Evolutionary conservation across 2,797 vertebrate genomes (phyloP).

Genomic region (Darevskia nairensis): DNA sequence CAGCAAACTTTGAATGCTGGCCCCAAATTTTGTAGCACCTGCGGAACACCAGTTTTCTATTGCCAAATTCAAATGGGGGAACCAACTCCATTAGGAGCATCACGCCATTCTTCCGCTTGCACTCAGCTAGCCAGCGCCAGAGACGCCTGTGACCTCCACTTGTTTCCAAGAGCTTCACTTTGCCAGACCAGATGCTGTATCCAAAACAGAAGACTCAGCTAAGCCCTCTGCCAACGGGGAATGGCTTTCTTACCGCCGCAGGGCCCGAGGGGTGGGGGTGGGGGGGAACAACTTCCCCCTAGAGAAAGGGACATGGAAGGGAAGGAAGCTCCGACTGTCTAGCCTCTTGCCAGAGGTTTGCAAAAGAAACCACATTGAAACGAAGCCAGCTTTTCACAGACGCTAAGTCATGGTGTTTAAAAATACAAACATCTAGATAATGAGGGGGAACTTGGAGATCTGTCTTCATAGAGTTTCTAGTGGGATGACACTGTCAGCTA

Average conservation of each 20-base stretch:
- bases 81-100: neutral
- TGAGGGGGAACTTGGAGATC: conserved; percentile 64
- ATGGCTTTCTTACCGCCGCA: conserved; percentile 16
- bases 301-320: conserved; percentile 42
- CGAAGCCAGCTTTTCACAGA: conserved; percentile 32
- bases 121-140: too few relatives aligned
- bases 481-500: conserved; percentile 64
- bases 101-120: neutral
- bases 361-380: conserved; percentile 53
- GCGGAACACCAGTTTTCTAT: neutral
- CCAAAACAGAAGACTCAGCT: neutral
- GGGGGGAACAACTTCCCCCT: conserved; percentile 37
- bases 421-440: conserved; percentile 59
- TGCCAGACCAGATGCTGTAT: conserved; percentile 37
- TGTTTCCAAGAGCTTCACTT: conserved; percentile 20
- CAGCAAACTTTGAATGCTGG: neutral
- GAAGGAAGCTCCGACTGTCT: conserved; percentile 37
- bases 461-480: conserved; percentile 63
- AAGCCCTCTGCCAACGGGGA: neutral
- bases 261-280: neutral
- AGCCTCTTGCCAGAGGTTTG: conserved; percentile 53
- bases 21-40: neutral
- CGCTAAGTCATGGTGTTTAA: conserved; percentile 53
- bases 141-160: neutral
- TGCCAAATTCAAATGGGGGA: neutral